A percentile compares a stretch with the other conserved stretches of the same genome.
Evolutionary conservation across 1,140 invertebrate genomes (phyloP).

Genomic region (Sipha flava): DNA sequence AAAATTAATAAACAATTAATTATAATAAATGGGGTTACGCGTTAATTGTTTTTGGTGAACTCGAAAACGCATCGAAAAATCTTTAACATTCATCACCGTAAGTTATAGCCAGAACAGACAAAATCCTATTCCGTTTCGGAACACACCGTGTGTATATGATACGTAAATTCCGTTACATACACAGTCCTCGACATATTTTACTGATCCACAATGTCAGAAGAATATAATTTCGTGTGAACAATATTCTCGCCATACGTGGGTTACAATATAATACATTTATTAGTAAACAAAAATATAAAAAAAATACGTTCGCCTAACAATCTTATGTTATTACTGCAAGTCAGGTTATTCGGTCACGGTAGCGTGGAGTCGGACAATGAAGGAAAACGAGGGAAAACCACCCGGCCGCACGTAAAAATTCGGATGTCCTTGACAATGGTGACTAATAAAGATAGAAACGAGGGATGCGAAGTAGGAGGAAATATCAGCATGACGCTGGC

Average conservation of each 20-base stretch:
- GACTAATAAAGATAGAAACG: neutral
- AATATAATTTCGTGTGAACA: neutral
- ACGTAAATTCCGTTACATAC: neutral
- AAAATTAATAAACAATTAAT: neutral
- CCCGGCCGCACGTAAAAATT: neutral
- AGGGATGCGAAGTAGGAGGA: neutral
- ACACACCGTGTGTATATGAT: too few relatives aligned
- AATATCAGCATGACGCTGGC: neutral
- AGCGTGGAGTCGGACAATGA: neutral
- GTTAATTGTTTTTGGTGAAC: neutral
- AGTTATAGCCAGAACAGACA: neutral
- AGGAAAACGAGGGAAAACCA: neutral
- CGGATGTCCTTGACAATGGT: conserved; percentile 3
- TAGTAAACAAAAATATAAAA: neutral
- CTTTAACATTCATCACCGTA: too few relatives aligned
- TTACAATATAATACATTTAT: too few relatives aligned
- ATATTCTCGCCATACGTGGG: too few relatives aligned
- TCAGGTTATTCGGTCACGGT: neutral
- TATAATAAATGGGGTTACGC: neutral
- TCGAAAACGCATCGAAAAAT: too few relatives aligned
- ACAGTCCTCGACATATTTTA: neutral
- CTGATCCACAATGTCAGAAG: neutral
- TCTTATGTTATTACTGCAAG: too few relatives aligned
- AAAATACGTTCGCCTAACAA: too few relatives aligned
- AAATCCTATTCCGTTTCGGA: neutral